A percentile compares a stretch with the other conserved stretches of the same genome.
Evolutionary conservation across 1,140 invertebrate species (phyloP).

Genomic region (Tigriopus japonicus): DNA sequence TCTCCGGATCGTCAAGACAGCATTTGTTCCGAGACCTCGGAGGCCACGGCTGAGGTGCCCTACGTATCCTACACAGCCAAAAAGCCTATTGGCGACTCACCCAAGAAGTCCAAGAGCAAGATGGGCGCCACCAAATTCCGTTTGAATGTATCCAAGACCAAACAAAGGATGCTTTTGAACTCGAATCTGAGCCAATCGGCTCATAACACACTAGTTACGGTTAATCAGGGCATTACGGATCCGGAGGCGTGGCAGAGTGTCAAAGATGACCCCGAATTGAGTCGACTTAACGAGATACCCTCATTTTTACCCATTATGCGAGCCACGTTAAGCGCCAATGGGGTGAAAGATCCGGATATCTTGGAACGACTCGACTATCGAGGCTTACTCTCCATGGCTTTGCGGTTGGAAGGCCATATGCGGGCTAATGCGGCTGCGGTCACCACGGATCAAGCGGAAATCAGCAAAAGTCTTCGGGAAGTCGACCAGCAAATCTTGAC

Average conservation of each 20-base stretch:
- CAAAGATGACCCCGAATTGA: neutral
- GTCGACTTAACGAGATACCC: slow-evolving; percentile 37
- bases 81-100: slow-evolving; percentile 50
- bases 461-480: slow-evolving; percentile 51
- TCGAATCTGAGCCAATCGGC: neutral
- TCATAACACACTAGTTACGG: neutral
- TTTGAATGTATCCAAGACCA: slow-evolving; percentile 9
- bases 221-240: neutral
- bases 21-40: neutral
- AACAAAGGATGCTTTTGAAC: neutral
- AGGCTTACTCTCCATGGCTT: slow-evolving; percentile 37
- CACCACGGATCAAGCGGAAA: slow-evolving; percentile 45
- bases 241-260: neutral
- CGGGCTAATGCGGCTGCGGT: slow-evolving; percentile 45
- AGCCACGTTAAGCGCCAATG: slow-evolving; percentile 54
- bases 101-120: neutral
- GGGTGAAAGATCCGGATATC: slow-evolving; percentile 64
- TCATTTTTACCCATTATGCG: slow-evolving; percentile 82
- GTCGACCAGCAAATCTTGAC: slow-evolving; percentile 51
- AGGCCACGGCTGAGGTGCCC: slow-evolving; percentile 60
- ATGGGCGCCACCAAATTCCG: neutral
- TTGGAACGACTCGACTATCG: slow-evolving; percentile 53
- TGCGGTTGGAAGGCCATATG: slow-evolving; percentile 54
- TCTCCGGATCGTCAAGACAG: neutral
- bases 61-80: slow-evolving; percentile 88